These are phyloP conservation scores for Eptesicus fuscus DNA, from an alignment of 2,113 vertebrate species.

Conservation along the genomic window DNA sequence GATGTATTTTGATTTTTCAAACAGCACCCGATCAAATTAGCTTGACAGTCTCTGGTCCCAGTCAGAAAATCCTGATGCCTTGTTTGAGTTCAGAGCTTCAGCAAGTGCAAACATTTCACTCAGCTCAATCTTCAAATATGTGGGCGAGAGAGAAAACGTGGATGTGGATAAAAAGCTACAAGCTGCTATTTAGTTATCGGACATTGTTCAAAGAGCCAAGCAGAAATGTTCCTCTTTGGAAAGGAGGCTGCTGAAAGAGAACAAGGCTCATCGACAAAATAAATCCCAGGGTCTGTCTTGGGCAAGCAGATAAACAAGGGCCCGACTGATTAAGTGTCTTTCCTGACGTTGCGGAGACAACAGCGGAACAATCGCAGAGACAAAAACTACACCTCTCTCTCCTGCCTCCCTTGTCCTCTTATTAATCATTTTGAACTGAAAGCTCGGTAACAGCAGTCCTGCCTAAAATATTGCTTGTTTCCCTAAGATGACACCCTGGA, in stretches of 20 bases:
- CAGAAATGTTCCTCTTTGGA: not conserved
- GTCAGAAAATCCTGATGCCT: slow-evolving; percentile 53
- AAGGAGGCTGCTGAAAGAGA: not conserved
- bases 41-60: slow-evolving; percentile 41
- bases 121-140: slow-evolving; percentile 1
- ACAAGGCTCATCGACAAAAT: slow-evolving; percentile 1
- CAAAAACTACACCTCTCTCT: not conserved
- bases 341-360: not conserved
- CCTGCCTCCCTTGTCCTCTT: not conserved
- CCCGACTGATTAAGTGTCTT: not conserved
- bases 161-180: slow-evolving; percentile 19
- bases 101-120: slow-evolving; percentile 51
- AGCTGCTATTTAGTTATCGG: not conserved
- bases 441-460: not conserved
- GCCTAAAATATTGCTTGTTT: slow-evolving; percentile 14
- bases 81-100: slow-evolving; percentile 46
- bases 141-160: slow-evolving; percentile 4
- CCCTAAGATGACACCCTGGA: not conserved
- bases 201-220: not conserved
- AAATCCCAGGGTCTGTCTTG: not conserved
- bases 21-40: slow-evolving; percentile 57
- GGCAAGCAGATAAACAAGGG: slow-evolving; percentile 10
- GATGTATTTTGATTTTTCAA: slow-evolving; percentile 45
- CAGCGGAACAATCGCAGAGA: not conserved
- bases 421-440: slow-evolving; percentile 33